A percentile compares a stretch with the other conserved stretches of the same genome.
Evolutionary conservation across 2,113 vertebrate genomes (phyloP).

Genomic region (Nothoprocta pentlandii): DNA sequence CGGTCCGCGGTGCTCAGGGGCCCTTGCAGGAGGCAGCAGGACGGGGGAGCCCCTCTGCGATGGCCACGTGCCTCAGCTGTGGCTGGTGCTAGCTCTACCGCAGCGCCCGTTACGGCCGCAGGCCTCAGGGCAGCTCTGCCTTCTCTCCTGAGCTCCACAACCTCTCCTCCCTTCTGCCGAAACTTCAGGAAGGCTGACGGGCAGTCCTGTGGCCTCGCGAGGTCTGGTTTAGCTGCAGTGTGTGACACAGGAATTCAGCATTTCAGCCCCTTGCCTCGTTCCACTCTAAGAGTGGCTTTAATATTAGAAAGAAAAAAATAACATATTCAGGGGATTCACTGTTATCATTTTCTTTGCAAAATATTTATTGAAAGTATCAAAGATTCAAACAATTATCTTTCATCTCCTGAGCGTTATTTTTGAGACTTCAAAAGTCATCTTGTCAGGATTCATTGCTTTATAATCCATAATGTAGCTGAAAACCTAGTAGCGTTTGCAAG

Average conservation of each 20-base stretch:
- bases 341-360: background rate
- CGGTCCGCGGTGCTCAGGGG: background rate
- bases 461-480: background rate
- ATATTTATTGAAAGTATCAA: background rate
- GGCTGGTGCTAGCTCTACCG: background rate
- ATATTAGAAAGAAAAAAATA: background rate
- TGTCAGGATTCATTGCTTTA: background rate
- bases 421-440: background rate
- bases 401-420: background rate
- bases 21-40: background rate
- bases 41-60: background rate
- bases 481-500: background rate
- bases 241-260: background rate
- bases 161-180: background rate
- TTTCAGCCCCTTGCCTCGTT: background rate
- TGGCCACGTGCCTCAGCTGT: background rate
- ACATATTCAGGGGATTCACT: background rate
- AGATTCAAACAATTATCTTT: background rate
- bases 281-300: background rate
- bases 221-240: background rate
- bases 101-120: background rate
- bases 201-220: background rate
- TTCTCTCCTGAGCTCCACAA: slow-evolving; percentile 1
- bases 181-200: background rate
- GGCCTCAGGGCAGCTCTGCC: background rate